Evolutionary conservation across 2,113 vertebrate species (phyloP).

Genomic region (Eolophus roseicapilla): DNA sequence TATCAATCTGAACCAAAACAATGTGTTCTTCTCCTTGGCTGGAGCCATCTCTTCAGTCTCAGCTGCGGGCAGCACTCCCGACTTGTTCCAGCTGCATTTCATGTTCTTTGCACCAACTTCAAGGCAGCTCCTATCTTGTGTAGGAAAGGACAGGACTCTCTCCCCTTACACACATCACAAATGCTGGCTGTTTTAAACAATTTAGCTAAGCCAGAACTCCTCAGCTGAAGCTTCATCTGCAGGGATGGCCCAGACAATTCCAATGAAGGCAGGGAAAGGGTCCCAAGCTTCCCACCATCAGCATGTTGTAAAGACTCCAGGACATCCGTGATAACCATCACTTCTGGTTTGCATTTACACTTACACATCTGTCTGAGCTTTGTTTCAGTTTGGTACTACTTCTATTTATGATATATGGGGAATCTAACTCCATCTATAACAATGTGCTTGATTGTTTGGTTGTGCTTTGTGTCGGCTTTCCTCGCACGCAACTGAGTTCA

Average conservation of each 20-base stretch:
- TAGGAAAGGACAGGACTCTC: accelerated
- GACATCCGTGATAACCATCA: neutral
- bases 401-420: neutral
- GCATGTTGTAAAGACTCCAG: neutral
- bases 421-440: neutral
- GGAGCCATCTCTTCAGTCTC: neutral
- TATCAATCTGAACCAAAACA: neutral
- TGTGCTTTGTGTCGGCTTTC: neutral
- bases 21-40: neutral
- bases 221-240: neutral
- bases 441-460: neutral
- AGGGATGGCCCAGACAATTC: neutral
- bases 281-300: neutral
- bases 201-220: neutral
- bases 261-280: neutral
- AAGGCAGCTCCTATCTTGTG: neutral
- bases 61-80: neutral
- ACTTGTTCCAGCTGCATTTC: neutral
- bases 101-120: neutral
- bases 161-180: neutral
- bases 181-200: neutral
- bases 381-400: neutral
- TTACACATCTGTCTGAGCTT: neutral
- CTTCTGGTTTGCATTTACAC: conserved; percentile 8
- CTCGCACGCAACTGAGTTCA: neutral